phyloP scores from a whole-genome alignment of 2,113 vertebrate species.

The Dunckerocampus dactyliophorus region DNA sequence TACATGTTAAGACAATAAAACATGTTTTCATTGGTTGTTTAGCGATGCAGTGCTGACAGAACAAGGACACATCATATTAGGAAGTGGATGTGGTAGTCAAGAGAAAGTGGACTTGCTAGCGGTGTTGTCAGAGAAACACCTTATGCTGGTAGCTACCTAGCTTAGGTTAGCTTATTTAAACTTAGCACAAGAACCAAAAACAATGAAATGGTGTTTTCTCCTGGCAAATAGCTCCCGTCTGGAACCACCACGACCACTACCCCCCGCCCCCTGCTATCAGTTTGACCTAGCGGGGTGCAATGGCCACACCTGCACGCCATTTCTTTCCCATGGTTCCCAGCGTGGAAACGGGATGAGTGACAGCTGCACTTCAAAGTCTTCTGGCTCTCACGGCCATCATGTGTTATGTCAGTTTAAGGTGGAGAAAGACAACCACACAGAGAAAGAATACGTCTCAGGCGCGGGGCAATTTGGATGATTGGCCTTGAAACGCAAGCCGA shows the following conservation, averaged over 20 bases:
- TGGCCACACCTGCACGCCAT: slow-evolving; percentile 74
- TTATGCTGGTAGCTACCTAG: neutral
- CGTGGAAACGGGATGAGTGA: slow-evolving; percentile 60
- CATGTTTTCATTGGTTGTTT: neutral
- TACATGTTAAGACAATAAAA: neutral
- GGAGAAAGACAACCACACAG: slow-evolving; percentile 6
- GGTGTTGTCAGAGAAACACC: neutral
- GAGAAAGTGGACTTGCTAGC: too few relatives aligned
- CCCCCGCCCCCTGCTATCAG: slow-evolving; percentile 22
- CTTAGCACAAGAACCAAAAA: neutral
- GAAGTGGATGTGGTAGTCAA: too few relatives aligned
- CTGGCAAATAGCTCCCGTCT: slow-evolving; percentile 8
- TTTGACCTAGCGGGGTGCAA: slow-evolving; percentile 55
- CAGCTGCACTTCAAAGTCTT: slow-evolving; percentile 75
- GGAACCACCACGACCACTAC: neutral
- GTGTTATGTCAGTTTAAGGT: slow-evolving; percentile 41
- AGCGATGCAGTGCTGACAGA: neutral
- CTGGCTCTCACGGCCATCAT: slow-evolving; percentile 57
- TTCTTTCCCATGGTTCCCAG: slow-evolving; percentile 58
- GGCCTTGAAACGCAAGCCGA: slow-evolving; percentile 74
- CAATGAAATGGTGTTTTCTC: slow-evolving; percentile 1
- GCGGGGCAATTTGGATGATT: slow-evolving; percentile 74
- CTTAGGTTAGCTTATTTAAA: neutral
- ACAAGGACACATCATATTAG: too few relatives aligned
- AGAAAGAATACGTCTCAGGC: slow-evolving; percentile 28